Conservation (phyloP, 1,140 invertebrate species). For the Heliconius nattereri region DNA sequence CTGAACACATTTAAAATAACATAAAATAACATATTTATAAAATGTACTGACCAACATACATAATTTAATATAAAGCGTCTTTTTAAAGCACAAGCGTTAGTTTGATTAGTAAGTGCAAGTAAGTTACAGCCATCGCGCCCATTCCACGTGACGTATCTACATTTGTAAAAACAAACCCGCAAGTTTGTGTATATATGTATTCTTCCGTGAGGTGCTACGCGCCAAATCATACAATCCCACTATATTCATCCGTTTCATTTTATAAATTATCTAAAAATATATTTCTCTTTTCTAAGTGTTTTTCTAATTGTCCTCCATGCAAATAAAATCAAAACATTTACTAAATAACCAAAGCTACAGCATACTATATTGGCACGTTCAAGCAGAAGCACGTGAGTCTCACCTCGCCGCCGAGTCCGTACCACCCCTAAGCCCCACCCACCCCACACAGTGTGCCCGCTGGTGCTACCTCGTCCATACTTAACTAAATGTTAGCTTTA, state of each 20-base stretch:
- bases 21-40: not conserved
- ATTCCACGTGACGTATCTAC: not conserved
- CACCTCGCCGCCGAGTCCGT: constrained; percentile 11
- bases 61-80: constrained; percentile 16
- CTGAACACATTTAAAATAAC: not conserved
- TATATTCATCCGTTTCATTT: no score
- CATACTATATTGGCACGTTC: not conserved
- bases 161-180: not conserved
- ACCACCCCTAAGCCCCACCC: no score
- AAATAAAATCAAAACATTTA: not conserved
- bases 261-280: no score
- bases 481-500: not conserved
- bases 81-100: constrained; percentile 18
- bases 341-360: not conserved
- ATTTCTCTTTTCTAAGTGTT: no score
- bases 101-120: not conserved
- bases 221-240: no score
- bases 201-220: no score
- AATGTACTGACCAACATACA: not conserved
- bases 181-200: no score
- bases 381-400: not conserved
- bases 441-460: not conserved
- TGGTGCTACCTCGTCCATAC: not conserved
- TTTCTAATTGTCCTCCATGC: not conserved
- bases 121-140: not conserved